phyloP scores from a whole-genome alignment of 2,113 vertebrate species.

The Podiceps cristatus region DNA sequence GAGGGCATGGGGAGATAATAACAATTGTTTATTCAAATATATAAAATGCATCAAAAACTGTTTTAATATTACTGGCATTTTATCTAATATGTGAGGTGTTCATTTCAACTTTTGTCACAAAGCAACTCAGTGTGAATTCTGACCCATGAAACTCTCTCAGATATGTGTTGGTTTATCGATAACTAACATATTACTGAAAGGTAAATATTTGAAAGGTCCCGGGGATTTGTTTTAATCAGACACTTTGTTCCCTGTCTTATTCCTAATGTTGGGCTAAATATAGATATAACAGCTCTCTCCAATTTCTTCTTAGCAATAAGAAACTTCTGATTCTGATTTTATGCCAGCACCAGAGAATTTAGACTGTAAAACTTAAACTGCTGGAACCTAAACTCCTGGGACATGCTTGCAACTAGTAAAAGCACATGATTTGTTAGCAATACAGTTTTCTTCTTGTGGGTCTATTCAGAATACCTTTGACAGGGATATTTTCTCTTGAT shows the following conservation, averaged over 20 bases:
- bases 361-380: neutral
- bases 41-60: neutral
- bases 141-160: neutral
- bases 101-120: neutral
- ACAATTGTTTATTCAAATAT: neutral
- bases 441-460: neutral
- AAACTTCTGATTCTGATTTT: neutral
- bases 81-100: neutral
- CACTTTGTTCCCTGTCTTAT: neutral
- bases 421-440: neutral
- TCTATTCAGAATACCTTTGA: neutral
- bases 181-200: neutral
- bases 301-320: neutral
- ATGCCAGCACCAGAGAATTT: neutral
- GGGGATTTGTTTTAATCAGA: neutral
- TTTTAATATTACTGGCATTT: neutral
- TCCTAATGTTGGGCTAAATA: neutral
- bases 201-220: neutral
- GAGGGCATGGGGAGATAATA: neutral
- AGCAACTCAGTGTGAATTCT: neutral
- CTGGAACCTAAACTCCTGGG: neutral
- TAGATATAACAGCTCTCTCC: fast-evolving
- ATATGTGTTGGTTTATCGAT: neutral
- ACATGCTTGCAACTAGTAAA: neutral
- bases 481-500: neutral